Evolutionary conservation across 2,113 vertebrate genomes (phyloP).

Genomic region (Calyptommatus sinebrachiatus): DNA sequence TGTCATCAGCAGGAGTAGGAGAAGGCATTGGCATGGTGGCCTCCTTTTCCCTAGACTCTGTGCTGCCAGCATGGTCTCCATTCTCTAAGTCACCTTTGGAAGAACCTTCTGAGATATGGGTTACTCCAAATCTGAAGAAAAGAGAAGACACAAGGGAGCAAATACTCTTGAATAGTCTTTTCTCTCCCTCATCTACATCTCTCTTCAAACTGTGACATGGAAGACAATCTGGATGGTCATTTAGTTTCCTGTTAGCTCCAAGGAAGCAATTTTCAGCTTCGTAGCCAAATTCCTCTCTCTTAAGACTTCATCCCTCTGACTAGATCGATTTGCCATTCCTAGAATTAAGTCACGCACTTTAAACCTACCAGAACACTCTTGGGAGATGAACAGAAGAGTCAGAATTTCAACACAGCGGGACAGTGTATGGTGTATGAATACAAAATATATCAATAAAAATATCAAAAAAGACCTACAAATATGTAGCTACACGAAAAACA

Average conservation of each 20-base stretch:
- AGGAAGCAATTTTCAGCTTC: background rate
- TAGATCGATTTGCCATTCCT: background rate
- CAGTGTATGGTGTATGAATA: no score
- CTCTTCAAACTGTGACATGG: background rate
- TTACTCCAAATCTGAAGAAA: slow-evolving; percentile 79
- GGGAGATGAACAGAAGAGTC: no score
- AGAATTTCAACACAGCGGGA: no score
- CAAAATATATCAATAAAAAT: no score
- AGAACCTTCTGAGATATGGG: slow-evolving; percentile 77
- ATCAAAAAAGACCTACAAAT: no score
- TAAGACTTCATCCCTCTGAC: background rate
- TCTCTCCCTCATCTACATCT: no score
- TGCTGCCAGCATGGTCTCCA: slow-evolving; percentile 71
- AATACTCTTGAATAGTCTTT: background rate
- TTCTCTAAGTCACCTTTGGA: slow-evolving; percentile 78
- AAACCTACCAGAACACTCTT: no score
- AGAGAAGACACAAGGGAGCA: background rate
- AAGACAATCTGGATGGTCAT: background rate
- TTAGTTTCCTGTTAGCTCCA: background rate
- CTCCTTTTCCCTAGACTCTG: slow-evolving; percentile 68
- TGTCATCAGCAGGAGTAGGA: slow-evolving; percentile 52
- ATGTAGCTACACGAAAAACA: no score
- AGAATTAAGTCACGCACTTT: no score
- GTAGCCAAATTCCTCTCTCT: background rate
- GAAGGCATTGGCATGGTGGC: background rate